Percentiles rank a stretch among this genome's conserved stretches.
Conservation (phyloP, 2,113 vertebrate species). For the Poecilia latipinna region DNA sequence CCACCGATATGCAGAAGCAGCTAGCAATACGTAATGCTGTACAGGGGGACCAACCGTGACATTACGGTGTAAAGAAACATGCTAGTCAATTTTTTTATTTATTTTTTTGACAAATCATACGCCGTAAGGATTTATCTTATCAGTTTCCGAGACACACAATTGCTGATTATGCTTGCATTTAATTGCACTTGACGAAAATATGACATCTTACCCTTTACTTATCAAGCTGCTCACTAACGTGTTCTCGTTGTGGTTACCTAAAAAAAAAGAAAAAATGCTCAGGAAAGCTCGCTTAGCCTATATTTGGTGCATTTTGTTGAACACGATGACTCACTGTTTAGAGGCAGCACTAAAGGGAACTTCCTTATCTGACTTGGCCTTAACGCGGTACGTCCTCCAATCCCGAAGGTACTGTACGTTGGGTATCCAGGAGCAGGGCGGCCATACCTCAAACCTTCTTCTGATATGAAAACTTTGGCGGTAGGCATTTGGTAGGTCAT, state of each 20-base stretch:
- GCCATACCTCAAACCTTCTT: conserved; percentile 35
- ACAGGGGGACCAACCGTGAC: too few relatives aligned
- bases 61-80: too few relatives aligned
- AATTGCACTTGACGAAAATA: background rate
- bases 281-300: background rate
- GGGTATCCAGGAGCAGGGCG: conserved; percentile 14
- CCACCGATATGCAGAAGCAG: too few relatives aligned
- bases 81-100: too few relatives aligned
- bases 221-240: conserved; percentile 34
- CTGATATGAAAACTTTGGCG: conserved; percentile 8
- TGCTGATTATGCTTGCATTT: background rate
- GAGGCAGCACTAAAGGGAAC: conserved; percentile 26
- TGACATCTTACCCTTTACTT: conserved; percentile 54
- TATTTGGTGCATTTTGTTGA: too few relatives aligned
- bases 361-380: conserved; percentile 31
- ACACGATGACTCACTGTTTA: conserved; percentile 51
- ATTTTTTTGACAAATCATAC: too few relatives aligned
- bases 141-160: too few relatives aligned
- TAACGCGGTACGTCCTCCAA: conserved; percentile 34
- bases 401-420: conserved; percentile 22
- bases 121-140: too few relatives aligned
- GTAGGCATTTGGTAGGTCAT: conserved; percentile 40
- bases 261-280: conserved; percentile 33
- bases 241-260: conserved; percentile 48
- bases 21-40: too few relatives aligned